These are phyloP conservation scores for Bembecia ichneumoniformis DNA, from an alignment of 2,888 invertebrate genomes.

Conservation along the genomic window DNA sequence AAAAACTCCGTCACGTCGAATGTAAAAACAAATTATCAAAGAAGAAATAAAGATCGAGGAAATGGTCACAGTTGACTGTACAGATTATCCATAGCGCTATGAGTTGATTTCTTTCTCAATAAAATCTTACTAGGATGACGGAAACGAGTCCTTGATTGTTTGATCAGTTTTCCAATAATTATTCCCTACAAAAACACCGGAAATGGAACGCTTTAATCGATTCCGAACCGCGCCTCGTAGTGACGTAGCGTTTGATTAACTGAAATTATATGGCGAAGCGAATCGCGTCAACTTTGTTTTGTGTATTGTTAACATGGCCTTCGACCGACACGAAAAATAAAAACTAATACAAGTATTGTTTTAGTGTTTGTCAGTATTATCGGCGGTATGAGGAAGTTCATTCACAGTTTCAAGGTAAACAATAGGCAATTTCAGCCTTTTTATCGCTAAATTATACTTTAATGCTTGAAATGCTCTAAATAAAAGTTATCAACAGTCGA, in stretches of 20 bases:
- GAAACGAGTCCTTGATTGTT: conserved; percentile 60
- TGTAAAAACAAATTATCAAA: conserved; percentile 65
- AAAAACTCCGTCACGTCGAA: conserved; percentile 51
- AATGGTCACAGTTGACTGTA: conserved; percentile 68
- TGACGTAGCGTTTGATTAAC: conserved; percentile 65
- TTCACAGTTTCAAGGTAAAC: conserved; percentile 59
- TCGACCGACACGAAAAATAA: conserved; percentile 55
- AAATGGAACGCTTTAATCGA: conserved; percentile 67
- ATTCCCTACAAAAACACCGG: conserved; percentile 63
- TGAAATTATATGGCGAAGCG: conserved; percentile 67
- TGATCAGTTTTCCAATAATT: conserved; percentile 64
- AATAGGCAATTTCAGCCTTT: conserved; percentile 33
- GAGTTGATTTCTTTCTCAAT: conserved; percentile 47
- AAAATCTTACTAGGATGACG: conserved; percentile 46
- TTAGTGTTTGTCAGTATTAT: conserved; percentile 63
- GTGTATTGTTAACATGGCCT: conserved; percentile 62
- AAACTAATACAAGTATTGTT: conserved; percentile 69
- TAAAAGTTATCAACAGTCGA: neutral
- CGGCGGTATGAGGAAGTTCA: conserved; percentile 58
- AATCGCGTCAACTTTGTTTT: conserved; percentile 61
- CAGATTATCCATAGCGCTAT: conserved; percentile 61
- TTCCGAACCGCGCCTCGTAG: conserved; percentile 56
- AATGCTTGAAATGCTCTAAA: neutral
- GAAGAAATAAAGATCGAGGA: conserved; percentile 66
- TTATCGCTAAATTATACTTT: conserved; percentile 18